Base-by-base conservation (phyloP, 2,797 vertebrate genomes). In the Triplophysa bombifrons region DNA sequence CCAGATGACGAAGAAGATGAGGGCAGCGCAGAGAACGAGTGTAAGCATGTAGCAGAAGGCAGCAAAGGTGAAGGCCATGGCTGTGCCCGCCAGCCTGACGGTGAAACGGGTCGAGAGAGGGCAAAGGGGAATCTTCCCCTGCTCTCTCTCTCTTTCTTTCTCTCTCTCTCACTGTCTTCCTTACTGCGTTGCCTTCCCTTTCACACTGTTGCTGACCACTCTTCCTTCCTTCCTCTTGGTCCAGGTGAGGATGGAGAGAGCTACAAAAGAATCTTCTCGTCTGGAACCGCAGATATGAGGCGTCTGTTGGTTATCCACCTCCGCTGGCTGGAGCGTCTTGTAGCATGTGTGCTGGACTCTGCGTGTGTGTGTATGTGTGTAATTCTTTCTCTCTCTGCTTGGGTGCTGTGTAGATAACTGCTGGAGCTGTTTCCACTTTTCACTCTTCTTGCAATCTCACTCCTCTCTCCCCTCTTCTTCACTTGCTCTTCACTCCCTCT, bases 1-100 rank as follows among this genome's bases (percentile, higher is more conserved):
- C 91, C 94, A 98, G 89, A 98, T 98, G 91, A 98, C 93, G 88
- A 96, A 94, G 95, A 96, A 95, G 95, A 98, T 92, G 94, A 98
- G 92, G 53, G 96, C 92, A 65, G 95, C 93, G 87, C 95, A 91
- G 91, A 98, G 89, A 72, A 95, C 94, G 83, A 95, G 86, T 78
- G 94, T 94, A 80, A 94, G 92, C 94, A 95, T 95, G 91, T 95
- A 95, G 91, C 94, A 95, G 89, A 95, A 95, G 91, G 94, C 93
- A 88, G 94, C 94, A 78, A 95, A 95, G 91, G 94, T 95, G 93
- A 95, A 95, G 61, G 93, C 93, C 93, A 93, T 93, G 84, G 91
- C 92, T 63, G 89, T 81, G 85, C 92, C 93, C 76, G 95, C 93
- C 96, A 95, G 91, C 92, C 91, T 90, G 94, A 92, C 80, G 89